phyloP scores from a whole-genome alignment of 1,140 invertebrate species.

The Bradysia coprophila region DNA sequence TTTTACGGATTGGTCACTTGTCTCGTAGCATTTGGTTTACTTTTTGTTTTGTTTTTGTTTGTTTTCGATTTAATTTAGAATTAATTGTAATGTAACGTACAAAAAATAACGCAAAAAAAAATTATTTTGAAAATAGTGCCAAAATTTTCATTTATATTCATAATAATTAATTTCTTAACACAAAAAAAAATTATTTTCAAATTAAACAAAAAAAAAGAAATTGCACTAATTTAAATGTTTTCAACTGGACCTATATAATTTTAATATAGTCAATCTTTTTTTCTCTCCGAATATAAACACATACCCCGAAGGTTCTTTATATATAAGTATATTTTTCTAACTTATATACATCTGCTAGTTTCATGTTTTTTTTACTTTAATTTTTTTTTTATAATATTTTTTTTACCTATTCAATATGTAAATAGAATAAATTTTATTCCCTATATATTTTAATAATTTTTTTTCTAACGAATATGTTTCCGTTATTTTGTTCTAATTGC shows the following conservation, averaged over 20 bases:
- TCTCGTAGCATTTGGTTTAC: too few relatives aligned
- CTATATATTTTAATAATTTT: constrained; percentile 15
- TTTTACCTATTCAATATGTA: constrained; percentile 6
- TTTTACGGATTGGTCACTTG: too few relatives aligned
- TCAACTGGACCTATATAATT: constrained; percentile 5
- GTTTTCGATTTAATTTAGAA: too few relatives aligned
- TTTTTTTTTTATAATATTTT: constrained; percentile 9
- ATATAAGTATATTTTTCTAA: constrained; percentile 4
- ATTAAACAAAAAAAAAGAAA: constrained; percentile 3
- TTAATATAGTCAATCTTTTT: constrained; percentile 5
- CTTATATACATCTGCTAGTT: constrained; percentile 4
- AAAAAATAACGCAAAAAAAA: too few relatives aligned
- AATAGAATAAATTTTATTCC: constrained; percentile 6
- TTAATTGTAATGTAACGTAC: too few relatives aligned
- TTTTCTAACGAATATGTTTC: constrained; percentile 21
- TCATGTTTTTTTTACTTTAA: constrained; percentile 3
- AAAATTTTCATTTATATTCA: too few relatives aligned
- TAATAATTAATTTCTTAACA: too few relatives aligned
- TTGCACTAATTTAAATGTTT: constrained; percentile 1
- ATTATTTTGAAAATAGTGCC: too few relatives aligned
- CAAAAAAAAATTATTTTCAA: too few relatives aligned
- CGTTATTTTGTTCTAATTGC: constrained; percentile 31
- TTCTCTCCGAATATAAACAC: constrained; percentile 6
- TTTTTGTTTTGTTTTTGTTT: too few relatives aligned
- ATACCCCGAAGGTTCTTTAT: constrained; percentile 2